Evolutionary conservation across 2,797 vertebrate species (phyloP).

Genomic region (Oreochromis grahami): DNA sequence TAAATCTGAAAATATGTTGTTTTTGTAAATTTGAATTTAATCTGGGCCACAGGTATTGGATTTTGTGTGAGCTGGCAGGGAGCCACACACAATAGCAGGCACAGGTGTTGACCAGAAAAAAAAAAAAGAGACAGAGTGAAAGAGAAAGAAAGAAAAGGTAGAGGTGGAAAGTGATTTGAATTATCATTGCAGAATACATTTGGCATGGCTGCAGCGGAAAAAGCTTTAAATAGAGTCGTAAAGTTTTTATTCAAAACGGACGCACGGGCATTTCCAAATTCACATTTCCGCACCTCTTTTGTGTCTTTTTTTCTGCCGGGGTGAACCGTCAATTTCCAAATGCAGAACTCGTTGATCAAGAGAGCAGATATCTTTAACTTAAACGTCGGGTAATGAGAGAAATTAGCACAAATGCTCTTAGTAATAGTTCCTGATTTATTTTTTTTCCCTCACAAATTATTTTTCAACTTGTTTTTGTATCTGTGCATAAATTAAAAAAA

Average conservation of each 20-base stretch:
- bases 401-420: constrained; percentile 93
- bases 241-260: constrained; percentile 35
- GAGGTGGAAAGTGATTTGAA: constrained; percentile 57
- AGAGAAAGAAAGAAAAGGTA: not conserved
- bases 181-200: constrained; percentile 41
- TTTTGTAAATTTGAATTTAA: constrained; percentile 53
- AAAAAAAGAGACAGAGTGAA: not conserved
- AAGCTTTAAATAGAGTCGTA: constrained; percentile 27
- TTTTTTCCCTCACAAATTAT: constrained; percentile 82
- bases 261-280: constrained; percentile 13
- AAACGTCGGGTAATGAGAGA: constrained; percentile 89
- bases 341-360: constrained; percentile 79
- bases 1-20: constrained; percentile 39
- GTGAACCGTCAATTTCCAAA: constrained; percentile 57
- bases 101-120: constrained; percentile 63
- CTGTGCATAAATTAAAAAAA: constrained; percentile 98
- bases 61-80: constrained; percentile 54
- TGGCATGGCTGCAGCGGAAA: constrained; percentile 22
- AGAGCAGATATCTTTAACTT: constrained; percentile 76
- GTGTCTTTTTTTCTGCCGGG: not conserved
- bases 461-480: constrained; percentile 97
- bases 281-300: not conserved
- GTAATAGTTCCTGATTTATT: constrained; percentile 89
- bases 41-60: constrained; percentile 56
- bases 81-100: constrained; percentile 58